These are phyloP conservation scores for Catagonus wagneri DNA, from an alignment of 2,113 vertebrate genomes.

Conservation along the genomic window DNA sequence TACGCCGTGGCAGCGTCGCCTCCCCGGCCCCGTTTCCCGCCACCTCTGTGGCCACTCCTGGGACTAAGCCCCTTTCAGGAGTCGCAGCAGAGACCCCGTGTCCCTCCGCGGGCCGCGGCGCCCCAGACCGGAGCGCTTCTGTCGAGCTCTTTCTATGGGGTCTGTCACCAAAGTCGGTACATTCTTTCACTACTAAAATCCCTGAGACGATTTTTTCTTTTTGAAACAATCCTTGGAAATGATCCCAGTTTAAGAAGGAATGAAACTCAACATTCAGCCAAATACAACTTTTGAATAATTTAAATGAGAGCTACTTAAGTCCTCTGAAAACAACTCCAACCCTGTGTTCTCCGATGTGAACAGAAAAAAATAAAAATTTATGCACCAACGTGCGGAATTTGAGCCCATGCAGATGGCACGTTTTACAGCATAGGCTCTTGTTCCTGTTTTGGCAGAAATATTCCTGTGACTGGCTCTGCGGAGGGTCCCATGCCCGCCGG, in stretches of 20 bases:
- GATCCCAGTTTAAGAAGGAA: slow-evolving; percentile 54
- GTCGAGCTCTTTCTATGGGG: neutral
- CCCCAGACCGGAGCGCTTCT: neutral
- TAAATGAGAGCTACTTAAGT: slow-evolving; percentile 66
- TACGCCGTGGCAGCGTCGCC: fast-evolving
- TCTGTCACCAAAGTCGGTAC: slow-evolving; percentile 16
- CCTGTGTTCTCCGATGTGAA: slow-evolving; percentile 67
- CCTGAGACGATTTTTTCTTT: slow-evolving; percentile 8
- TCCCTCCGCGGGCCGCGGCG: neutral
- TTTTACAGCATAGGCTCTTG: neutral
- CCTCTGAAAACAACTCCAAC: slow-evolving; percentile 58
- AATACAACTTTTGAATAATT: slow-evolving; percentile 73
- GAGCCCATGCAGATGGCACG: neutral
- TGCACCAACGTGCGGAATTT: slow-evolving; percentile 12
- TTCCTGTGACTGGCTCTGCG: neutral
- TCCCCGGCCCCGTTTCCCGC: too few species aligned
- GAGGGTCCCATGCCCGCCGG: neutral
- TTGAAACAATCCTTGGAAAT: slow-evolving; percentile 66
- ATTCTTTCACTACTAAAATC: slow-evolving; percentile 68
- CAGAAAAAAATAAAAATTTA: slow-evolving; percentile 28
- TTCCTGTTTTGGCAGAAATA: neutral
- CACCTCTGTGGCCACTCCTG: fast-evolving
- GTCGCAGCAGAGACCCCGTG: neutral
- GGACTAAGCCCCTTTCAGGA: neutral
- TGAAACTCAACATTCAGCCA: slow-evolving; percentile 56